Base-by-base conservation (phyloP, 2,797 vertebrate species). In the Sphaeramia orbicularis region DNA sequence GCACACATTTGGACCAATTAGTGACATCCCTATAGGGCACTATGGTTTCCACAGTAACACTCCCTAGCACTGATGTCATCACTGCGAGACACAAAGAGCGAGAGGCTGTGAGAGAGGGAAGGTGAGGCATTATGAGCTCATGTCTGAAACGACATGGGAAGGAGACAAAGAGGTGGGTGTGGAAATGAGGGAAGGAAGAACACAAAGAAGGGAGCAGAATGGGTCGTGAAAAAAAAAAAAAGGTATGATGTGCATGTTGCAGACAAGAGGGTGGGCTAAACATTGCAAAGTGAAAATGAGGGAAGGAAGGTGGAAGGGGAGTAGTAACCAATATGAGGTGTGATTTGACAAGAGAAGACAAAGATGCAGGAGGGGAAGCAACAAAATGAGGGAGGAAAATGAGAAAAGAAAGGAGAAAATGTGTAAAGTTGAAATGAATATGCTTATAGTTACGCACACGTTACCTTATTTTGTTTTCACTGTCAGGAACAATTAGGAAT, bases 11-110 rank as follows among this genome's bases (percentile, higher is more conserved):
- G 19, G 55, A 58, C 59, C 85, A 83, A 82, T 90, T 88, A 89
- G 82, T 18, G 58, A 64, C 71, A 77, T 83, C 78, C 76, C 81
- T 49, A 77, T 19, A 74, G 85, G 2, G 47, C 75, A 74, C 59
- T 41, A 19, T 48, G 15, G 89, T 92, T 91, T 85, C 91, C 88
- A 84, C 71, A 76, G 91, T 79, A 91, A 92, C 90, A 48, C 66
- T 87, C 73, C 72, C 48, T 42, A 60, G 75, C 73, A 65, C 74
- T 81, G 86, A 88, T 85, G 86, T 88, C 91, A 91, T 91, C 80
- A 86, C 65, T 0, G 47, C 54, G 13, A 85, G 82, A 84, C 89
- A 91, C 84, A 89, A 83, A 86, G 88, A 81, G 56, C 1, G 56
- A 76, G 65, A 52, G 59, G 60, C 47, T 49, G 66, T 3, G 18